Evolutionary conservation across 2,888 invertebrate species (phyloP), one percentile per base, ranked within the genome.

Genomic region (Ecliptopera silaceata): DNA sequence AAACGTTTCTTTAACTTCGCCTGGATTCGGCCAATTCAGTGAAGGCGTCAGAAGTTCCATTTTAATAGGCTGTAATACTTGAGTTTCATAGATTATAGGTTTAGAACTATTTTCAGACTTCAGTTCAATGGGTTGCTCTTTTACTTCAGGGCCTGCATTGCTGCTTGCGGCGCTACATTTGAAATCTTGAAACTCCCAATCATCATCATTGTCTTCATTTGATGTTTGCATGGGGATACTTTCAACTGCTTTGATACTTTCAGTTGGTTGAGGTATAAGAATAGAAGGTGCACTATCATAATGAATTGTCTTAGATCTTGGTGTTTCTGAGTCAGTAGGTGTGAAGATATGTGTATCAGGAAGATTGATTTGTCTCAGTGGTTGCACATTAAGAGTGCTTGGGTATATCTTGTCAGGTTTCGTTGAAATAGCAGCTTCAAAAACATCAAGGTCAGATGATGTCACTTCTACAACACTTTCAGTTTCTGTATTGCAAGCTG

Each of bases 281-380:
- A 81, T 74, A 10, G 79, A 63, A n/a, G 82, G 75, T 43, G 67
- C 72, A 47, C 63, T 78, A 59, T 86, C 82, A 61, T 92, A 91
- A 68, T 92, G 91, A 47, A 91, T 91, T 15, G 91, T 92, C 77
- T 90, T 91, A 26, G 91, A 91, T 61, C 90, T 82, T 26, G 92
- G 92, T 51, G 85, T 90, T 75, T 91, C 90, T 0, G 91, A 92
- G 70, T 92, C 89, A 22, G 89, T 89, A 3, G 92, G 92, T 52
- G 92, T 92, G 66, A 90, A 92, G 50, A 92, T 92, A 69, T 92
- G 92, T 18, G 92, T 92, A 59, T 92, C 92, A 8, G 92, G 91
- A 57, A 92, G 75, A 66, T 76, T 91, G 47, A 91, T 91, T 72
- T 92, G 91, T 44, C 91, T 69, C 56, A 90, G 65, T 36, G 88